Conservation (phyloP, 2,888 invertebrate genomes). For the Therioaphis trifolii region DNA sequence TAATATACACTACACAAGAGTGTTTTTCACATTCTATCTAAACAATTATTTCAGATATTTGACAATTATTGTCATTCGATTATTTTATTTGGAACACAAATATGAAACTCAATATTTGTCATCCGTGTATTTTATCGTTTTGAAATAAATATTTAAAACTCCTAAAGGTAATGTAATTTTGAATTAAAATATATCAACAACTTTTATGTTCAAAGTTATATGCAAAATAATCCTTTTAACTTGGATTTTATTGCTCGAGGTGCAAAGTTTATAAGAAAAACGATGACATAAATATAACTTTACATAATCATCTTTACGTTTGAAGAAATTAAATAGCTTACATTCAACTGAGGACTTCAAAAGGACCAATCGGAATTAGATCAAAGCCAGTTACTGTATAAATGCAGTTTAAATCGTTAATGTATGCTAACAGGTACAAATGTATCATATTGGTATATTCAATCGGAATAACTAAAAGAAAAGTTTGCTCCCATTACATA, state of each 20-base stretch:
- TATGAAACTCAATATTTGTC: neutral
- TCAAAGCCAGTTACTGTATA: neutral
- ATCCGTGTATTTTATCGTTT: neutral
- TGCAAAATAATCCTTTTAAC: slow-evolving; percentile 41
- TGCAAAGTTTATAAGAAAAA: slow-evolving; percentile 23
- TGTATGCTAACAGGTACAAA: neutral
- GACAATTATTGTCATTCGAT: too few species aligned
- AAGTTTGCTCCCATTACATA: neutral
- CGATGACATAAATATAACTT: neutral
- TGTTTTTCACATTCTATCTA: too few species aligned
- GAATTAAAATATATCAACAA: neutral
- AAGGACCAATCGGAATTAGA: neutral
- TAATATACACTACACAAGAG: too few species aligned
- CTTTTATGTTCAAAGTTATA: slow-evolving; percentile 21
- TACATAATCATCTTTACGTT: slow-evolving; percentile 25
- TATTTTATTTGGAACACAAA: neutral
- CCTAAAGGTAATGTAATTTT: neutral
- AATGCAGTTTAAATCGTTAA: neutral
- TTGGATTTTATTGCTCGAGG: slow-evolving; percentile 25
- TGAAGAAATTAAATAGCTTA: slow-evolving; percentile 27
- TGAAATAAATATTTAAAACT: neutral
- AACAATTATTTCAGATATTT: too few species aligned
- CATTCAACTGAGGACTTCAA: neutral
- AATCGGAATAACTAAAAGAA: neutral
- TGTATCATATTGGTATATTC: neutral